Evolutionary conservation across 2,888 invertebrate genomes (phyloP).

Genomic region (Drosophila fungiperda): DNA sequence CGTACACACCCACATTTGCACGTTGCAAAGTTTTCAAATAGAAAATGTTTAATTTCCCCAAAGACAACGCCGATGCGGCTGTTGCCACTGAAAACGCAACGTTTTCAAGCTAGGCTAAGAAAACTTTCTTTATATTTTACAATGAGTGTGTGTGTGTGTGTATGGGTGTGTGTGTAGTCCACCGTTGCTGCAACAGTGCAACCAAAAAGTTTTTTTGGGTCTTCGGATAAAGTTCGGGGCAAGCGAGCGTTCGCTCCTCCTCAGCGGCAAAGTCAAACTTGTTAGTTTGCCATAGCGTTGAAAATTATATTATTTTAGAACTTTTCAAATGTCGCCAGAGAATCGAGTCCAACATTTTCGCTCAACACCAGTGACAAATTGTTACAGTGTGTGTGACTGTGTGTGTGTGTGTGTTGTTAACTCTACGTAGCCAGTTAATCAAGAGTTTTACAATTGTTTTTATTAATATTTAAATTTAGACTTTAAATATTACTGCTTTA

Average conservation of each 20-base stretch:
- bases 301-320: conserved; percentile 80
- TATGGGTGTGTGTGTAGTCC: conserved; percentile 21
- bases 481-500: not conserved
- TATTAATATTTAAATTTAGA: conserved; percentile 31
- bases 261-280: conserved; percentile 67
- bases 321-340: conserved; percentile 79
- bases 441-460: conserved; percentile 47
- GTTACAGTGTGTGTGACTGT: conserved; percentile 25
- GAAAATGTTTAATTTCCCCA: conserved; percentile 83
- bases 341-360: conserved; percentile 59
- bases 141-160: conserved; percentile 34
- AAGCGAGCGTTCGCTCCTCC: conserved; percentile 24
- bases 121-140: conserved; percentile 69
- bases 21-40: conserved; percentile 74
- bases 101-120: conserved; percentile 63
- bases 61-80: conserved; percentile 71
- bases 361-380: conserved; percentile 63
- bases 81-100: conserved; percentile 59
- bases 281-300: conserved; percentile 75
- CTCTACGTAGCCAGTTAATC: conserved; percentile 61
- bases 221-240: conserved; percentile 45
- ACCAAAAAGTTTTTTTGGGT: conserved; percentile 63
- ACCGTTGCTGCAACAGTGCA: conserved; percentile 67
- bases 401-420: conserved; percentile 36
- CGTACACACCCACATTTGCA: conserved; percentile 38